A percentile compares a stretch with the other conserved stretches of the same genome.
These are phyloP conservation scores for Etheostoma cragini DNA, from an alignment of 2,113 vertebrate genomes.

Conservation along the genomic window DNA sequence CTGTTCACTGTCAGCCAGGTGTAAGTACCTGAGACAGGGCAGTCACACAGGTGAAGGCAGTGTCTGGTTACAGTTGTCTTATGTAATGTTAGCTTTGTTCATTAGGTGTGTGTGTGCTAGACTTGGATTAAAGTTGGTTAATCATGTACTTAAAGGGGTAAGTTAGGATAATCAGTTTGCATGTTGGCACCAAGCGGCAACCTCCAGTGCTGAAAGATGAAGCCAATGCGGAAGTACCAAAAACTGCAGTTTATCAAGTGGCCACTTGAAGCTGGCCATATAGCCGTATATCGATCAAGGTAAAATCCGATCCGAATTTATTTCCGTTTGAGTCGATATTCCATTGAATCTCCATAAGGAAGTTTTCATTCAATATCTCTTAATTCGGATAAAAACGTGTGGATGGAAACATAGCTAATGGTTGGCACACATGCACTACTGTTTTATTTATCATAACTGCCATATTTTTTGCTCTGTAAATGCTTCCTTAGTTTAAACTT, in stretches of 20 bases:
- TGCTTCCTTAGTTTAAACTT: neutral
- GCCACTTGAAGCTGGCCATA: no score
- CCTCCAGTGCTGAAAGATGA: no score
- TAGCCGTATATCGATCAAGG: no score
- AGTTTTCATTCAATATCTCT: no score
- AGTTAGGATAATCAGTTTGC: neutral
- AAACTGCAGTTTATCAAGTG: no score
- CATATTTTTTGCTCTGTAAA: neutral
- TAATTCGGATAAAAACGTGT: no score
- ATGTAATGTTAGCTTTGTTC: slow-evolving; percentile 46
- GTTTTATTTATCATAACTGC: neutral
- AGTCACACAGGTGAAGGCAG: slow-evolving; percentile 18
- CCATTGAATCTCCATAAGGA: no score
- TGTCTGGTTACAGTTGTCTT: slow-evolving; percentile 57
- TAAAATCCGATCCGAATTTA: no score
- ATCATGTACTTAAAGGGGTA: slow-evolving; percentile 27
- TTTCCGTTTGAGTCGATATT: no score
- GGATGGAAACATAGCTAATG: no score
- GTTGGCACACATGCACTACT: no score
- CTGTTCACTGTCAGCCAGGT: slow-evolving; percentile 54
- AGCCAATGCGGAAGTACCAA: no score
- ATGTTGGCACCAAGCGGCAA: neutral
- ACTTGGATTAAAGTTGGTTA: slow-evolving; percentile 35
- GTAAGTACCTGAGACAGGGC: slow-evolving; percentile 48
- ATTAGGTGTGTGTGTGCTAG: slow-evolving; percentile 4